phyloP scores from a whole-genome alignment of 2,888 invertebrate species.

The Oxytorus armatus region DNA sequence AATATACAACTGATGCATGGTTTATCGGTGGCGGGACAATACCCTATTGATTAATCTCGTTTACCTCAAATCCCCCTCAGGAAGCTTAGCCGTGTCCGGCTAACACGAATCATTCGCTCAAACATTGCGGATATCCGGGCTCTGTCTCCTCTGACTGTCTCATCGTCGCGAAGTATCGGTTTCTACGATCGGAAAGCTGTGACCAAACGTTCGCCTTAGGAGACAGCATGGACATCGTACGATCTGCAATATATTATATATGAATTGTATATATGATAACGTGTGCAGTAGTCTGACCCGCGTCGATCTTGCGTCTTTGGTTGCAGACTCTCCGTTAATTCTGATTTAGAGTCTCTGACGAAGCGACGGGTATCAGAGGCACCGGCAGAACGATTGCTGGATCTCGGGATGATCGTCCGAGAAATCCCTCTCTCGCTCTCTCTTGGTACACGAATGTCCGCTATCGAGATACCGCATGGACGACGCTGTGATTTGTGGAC shows the following conservation, averaged over 20 bases:
- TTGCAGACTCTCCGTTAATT: conserved; percentile 59
- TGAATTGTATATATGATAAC: not conserved
- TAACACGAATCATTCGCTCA: conserved; percentile 51
- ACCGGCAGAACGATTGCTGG: conserved; percentile 42
- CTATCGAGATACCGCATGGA: conserved; percentile 79
- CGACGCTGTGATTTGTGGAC: conserved; percentile 82
- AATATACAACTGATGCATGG: conserved; percentile 14
- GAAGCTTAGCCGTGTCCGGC: not conserved
- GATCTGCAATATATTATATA: conserved; percentile 21
- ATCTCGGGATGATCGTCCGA: conserved; percentile 50
- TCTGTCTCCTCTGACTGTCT: conserved; percentile 52
- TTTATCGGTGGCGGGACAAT: conserved; percentile 29
- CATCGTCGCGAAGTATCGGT: conserved; percentile 47
- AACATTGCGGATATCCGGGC: conserved; percentile 45
- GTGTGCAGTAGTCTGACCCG: not conserved
- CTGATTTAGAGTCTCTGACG: conserved; percentile 64
- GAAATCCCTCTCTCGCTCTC: conserved; percentile 35
- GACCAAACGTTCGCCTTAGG: conserved; percentile 53
- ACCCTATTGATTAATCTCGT: conserved; percentile 35
- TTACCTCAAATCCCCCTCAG: conserved; percentile 18
- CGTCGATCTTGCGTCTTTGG: conserved; percentile 59
- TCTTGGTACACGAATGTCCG: conserved; percentile 52
- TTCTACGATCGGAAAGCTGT: conserved; percentile 50
- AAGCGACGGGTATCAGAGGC: conserved; percentile 42
- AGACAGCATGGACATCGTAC: conserved; percentile 21